phyloP scores from a whole-genome alignment of 2,888 invertebrate species.

The Campoletis raptor region DNA sequence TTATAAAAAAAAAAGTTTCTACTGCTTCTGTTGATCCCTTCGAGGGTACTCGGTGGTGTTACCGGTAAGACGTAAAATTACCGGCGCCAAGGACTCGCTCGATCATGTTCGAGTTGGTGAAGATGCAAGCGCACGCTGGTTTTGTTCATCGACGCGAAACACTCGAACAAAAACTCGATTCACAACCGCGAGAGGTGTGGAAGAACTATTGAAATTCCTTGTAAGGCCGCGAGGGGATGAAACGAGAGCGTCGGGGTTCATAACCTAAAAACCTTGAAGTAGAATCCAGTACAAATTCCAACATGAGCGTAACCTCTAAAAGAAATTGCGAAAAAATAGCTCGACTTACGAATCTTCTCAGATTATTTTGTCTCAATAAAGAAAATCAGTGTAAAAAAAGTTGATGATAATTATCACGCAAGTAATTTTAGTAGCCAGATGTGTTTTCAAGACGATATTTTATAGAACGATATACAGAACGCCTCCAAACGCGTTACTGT shows the following conservation, averaged over 20 bases:
- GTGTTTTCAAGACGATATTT: conserved; percentile 22
- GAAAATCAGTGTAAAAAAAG: not conserved
- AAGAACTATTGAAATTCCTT: conserved; percentile 64
- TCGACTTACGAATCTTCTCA: no score
- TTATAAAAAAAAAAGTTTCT: not conserved
- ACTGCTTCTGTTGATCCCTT: not conserved
- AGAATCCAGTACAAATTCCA: conserved; percentile 7
- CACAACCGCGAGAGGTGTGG: conserved; percentile 55
- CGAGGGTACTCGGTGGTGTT: conserved; percentile 21
- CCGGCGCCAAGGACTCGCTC: conserved; percentile 60
- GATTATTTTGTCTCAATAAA: not conserved
- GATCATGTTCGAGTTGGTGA: conserved; percentile 36
- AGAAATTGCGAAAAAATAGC: not conserved
- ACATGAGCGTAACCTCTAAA: not conserved
- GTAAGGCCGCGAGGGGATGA: conserved; percentile 65
- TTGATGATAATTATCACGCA: not conserved
- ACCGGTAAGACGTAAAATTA: conserved; percentile 32
- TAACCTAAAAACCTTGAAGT: conserved; percentile 56
- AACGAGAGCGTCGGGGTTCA: conserved; percentile 57
- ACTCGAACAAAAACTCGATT: conserved; percentile 59
- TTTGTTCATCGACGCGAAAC: conserved; percentile 65
- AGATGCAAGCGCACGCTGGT: conserved; percentile 34
- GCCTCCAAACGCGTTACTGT: conserved; percentile 27
- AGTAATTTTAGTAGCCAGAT: conserved; percentile 20
- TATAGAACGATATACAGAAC: not conserved